Base-by-base conservation (phyloP, 1,140 invertebrate genomes). In the Drosophila suzukii region DNA sequence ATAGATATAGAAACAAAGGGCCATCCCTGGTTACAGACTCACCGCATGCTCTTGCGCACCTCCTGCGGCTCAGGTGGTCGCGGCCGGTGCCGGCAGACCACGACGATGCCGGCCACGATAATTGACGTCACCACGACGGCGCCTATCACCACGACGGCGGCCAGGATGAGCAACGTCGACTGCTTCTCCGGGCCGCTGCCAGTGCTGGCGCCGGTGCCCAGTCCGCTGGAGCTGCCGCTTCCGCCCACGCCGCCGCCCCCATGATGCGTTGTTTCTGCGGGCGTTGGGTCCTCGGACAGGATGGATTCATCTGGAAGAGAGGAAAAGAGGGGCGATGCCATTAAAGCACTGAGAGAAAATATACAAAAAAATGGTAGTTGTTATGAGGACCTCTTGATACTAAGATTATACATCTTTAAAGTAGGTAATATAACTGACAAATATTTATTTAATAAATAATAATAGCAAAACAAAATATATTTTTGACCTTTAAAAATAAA, bases 1-100 rank as follows among this genome's bases (percentile, higher is more conserved):
- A 34, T 10, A 10, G 11, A 58, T 8, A 7, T 39, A n/a, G 11
- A 66, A 44, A 66, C 55, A 60, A 66, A 50, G 12, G 61, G 5
- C 61, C n/a, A 32, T 24, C 30, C 30, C 20, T 27, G 27, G 27
- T 0, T 5, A 15, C 20, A 39, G 12, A 84, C 81, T 91, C 84
- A 92, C 92, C 91, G 75, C 92, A 92, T 92, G 76, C 84, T 91
- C 65, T 92, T 92, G 72, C 91, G 88, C 51, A 92, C 90, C 72
- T 92, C 91, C 82, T 92, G 91, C 39, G 92, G 91, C 79, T 92
- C 91, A 88, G 92, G 91, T 92, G 92, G 91, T 51, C 91, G 81
- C 70, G 92, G 92, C 59, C 91, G 72, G 82, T 92, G 91, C 63
- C 86, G 82, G 56, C 92, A 92, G 61, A 92, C 91, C 70, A 92